phyloP scores from a whole-genome alignment of 2,888 invertebrate species.

The Galeruca laticollis region DNA sequence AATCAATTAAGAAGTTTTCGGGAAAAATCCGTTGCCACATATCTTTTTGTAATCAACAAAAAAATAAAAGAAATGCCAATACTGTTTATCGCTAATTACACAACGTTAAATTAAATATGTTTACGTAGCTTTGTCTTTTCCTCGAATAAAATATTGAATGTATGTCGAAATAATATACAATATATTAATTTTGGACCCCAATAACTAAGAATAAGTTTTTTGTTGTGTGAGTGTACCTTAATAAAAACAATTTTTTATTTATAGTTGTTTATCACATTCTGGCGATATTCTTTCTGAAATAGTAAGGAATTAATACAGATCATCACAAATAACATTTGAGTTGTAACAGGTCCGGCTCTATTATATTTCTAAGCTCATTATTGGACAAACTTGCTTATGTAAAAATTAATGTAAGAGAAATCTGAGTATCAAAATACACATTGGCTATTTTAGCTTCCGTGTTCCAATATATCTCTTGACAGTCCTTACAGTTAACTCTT shows the following conservation, averaged over 20 bases:
- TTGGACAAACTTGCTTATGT: constrained; percentile 11
- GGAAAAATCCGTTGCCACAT: no score
- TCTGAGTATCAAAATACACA: no score
- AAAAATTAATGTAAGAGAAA: no score
- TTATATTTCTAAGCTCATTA: not conserved
- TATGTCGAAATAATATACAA: not conserved
- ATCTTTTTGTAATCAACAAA: not conserved
- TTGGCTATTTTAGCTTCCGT: no score
- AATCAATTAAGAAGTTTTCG: no score
- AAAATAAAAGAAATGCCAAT: not conserved
- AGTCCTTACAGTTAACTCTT: no score
- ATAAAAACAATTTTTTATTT: constrained; percentile 25
- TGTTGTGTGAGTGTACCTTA: not conserved
- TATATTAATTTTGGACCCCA: not conserved
- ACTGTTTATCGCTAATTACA: not conserved
- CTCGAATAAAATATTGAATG: not conserved
- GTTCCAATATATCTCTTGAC: no score
- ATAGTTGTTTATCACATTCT: constrained; percentile 20
- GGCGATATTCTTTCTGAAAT: constrained; percentile 13
- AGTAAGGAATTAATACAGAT: not conserved
- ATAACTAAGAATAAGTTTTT: not conserved
- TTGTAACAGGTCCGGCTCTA: not conserved
- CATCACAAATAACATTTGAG: not conserved
- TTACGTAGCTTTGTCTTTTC: not conserved
- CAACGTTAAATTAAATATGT: not conserved